Conservation (phyloP, 2,888 invertebrate species). For the Drosophila aldrichi region DNA sequence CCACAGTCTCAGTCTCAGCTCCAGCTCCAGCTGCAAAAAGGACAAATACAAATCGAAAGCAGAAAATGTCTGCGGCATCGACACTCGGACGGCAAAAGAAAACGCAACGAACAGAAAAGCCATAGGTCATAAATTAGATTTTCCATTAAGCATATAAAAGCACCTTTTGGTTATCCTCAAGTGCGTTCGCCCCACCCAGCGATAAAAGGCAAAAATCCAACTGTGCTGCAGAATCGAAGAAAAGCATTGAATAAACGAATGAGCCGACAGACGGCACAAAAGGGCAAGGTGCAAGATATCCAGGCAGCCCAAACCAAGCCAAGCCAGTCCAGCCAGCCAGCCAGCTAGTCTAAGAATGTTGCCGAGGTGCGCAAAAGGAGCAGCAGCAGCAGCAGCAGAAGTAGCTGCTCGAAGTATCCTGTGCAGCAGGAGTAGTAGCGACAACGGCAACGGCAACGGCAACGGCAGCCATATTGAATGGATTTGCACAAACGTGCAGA, state of each 20-base stretch:
- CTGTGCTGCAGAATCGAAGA: slow-evolving; percentile 79
- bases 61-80: slow-evolving; percentile 81
- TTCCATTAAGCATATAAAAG: slow-evolving; percentile 81
- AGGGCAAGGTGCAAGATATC: slow-evolving; percentile 27
- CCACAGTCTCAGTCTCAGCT: slow-evolving; percentile 10
- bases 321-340: neutral
- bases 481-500: slow-evolving; percentile 79
- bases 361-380: slow-evolving; percentile 45
- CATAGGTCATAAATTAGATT: slow-evolving; percentile 81
- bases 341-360: slow-evolving; percentile 55
- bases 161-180: slow-evolving; percentile 82
- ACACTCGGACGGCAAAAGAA: slow-evolving; percentile 57
- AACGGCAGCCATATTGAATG: slow-evolving; percentile 78
- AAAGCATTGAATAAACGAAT: slow-evolving; percentile 81
- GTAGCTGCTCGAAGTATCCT: slow-evolving; percentile 9
- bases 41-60: slow-evolving; percentile 81
- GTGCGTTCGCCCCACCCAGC: slow-evolving; percentile 64
- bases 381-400: slow-evolving; percentile 56
- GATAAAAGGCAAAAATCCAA: slow-evolving; percentile 79
- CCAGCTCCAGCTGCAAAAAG: slow-evolving; percentile 50
- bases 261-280: slow-evolving; percentile 48
- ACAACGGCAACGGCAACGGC: slow-evolving; percentile 47
- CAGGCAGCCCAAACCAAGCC: slow-evolving; percentile 24
- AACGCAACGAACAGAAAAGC: slow-evolving; percentile 81
- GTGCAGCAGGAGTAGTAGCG: neutral